These are phyloP conservation scores for Ptychochromis oligacanthus DNA, from an alignment of 2,113 vertebrate genomes.

Conservation along the genomic window DNA sequence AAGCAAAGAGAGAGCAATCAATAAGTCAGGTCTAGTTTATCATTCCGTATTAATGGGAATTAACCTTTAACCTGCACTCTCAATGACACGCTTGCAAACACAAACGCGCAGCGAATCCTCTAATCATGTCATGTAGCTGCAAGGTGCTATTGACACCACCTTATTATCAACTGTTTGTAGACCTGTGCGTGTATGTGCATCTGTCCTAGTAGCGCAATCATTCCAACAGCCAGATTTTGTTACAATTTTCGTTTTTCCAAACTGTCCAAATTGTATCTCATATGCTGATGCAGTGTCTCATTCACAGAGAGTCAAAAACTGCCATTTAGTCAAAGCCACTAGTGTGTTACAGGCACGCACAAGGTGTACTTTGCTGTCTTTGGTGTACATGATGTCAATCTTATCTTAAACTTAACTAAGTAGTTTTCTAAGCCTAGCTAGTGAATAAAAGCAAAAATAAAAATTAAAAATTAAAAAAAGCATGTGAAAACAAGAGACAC, in stretches of 20 bases:
- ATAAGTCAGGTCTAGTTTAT: constrained; percentile 69
- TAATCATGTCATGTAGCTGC: constrained; percentile 66
- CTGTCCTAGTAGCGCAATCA: neutral
- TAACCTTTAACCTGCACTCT: constrained; percentile 59
- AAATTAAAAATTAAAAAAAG: too few species aligned
- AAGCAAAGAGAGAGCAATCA: constrained; percentile 34
- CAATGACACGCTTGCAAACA: constrained; percentile 39
- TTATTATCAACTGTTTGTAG: constrained; percentile 21
- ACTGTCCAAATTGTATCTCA: neutral
- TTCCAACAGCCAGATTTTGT: neutral
- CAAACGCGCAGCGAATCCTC: constrained; percentile 1
- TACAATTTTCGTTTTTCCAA: neutral
- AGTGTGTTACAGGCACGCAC: neutral
- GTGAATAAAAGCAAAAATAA: neutral
- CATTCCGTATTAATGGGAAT: constrained; percentile 65
- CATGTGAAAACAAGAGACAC: too few species aligned
- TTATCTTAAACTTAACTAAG: neutral
- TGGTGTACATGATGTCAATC: neutral
- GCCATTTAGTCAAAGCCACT: neutral
- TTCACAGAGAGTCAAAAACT: neutral
- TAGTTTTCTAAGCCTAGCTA: neutral
- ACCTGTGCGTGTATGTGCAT: neutral
- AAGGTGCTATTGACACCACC: constrained; percentile 44
- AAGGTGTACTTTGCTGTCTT: neutral
- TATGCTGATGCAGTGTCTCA: neutral